Base-by-base conservation (phyloP, 2,888 invertebrate species). In the Caenorhabditis angaria region DNA sequence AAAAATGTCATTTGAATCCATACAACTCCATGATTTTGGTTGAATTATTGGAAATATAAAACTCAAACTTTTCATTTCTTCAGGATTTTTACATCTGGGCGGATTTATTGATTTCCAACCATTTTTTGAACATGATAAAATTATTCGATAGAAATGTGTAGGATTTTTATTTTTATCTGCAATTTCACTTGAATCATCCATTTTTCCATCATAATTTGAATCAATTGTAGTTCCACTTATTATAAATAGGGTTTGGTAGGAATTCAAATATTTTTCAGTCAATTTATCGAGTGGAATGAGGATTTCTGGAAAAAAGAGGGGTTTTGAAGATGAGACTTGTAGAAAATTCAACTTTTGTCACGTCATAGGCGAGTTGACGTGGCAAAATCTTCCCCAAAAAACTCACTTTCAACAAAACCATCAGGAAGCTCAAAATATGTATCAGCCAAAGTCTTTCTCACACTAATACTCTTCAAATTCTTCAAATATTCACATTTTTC, bases 171-270 rank as follows among this genome's bases (percentile, higher is more conserved):
- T 58, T 8, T 12, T 8, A 24, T 12, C 24, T 22, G 3, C 5
- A 24, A 6, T 10, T 12, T 27, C 10, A 35, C 62, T 51, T 25
- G 25, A 0, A 22, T 50, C 28, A 53, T 70, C 70, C 0, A 62
- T 65, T 14, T 63, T 20, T 12, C 78, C 78, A 55, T 78, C 76
- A 14, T 59, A 59, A 60, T 75, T 54, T 14, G 22, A 6, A 58
- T 78, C 75, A n/a, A 59, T 53, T n/a, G 72, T 66, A 2, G 65
- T 60, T 56, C 78, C 75, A 10, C 62, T 60, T 10, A 78, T 70
- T 0, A 69, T 66, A 10, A 62, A 61, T 50, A 78, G 51, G 12
- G 65, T 59, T 24, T 61, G 59, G 50, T 65, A 76, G 10, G 60
- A 61, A 32, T 61, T 64, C 22, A 72, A 35, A 55, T 78, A 76